A percentile compares a stretch with the other conserved stretches of the same genome.
phyloP scores from a whole-genome alignment of 2,888 invertebrate species.

The Drosophila kambysellisi region DNA sequence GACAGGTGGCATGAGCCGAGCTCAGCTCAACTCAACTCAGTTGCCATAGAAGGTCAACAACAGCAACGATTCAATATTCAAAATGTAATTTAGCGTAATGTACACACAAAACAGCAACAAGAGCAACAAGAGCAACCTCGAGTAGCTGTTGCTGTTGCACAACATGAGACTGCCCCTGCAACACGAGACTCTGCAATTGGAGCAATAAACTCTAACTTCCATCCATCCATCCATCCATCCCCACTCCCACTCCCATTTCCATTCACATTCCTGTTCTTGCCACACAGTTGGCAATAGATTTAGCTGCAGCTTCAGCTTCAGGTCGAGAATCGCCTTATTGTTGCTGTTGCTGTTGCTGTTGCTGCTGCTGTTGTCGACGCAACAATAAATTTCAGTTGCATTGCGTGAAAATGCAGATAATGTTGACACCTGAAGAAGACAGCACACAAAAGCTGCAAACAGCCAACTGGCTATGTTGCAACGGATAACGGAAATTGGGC shows the following conservation, averaged over 20 bases:
- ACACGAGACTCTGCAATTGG: conserved; percentile 66
- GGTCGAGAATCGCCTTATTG: conserved; percentile 15
- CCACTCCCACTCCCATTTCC: background rate
- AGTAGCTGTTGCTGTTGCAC: conserved; percentile 26
- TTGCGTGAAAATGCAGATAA: conserved; percentile 65
- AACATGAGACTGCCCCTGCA: conserved; percentile 60
- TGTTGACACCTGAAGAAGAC: conserved; percentile 69
- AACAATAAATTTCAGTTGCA: conserved; percentile 59
- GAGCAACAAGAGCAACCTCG: conserved; percentile 2
- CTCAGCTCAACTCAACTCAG: conserved; percentile 18
- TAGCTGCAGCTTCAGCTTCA: conserved; percentile 18
- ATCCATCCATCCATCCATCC: background rate
- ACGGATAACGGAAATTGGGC: conserved; percentile 58
- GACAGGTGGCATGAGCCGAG: conserved; percentile 32
- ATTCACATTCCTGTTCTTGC: background rate
- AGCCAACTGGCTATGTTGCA: conserved; percentile 11
- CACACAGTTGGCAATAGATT: conserved; percentile 27
- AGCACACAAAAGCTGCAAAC: conserved; percentile 4
- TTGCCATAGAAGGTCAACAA: conserved; percentile 58
- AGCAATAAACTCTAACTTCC: conserved; percentile 51
- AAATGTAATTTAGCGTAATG: conserved; percentile 80
- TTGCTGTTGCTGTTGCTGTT: conserved; percentile 16
- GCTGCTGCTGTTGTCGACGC: conserved; percentile 24
- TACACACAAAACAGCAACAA: conserved; percentile 41
- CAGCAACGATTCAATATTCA: conserved; percentile 77